Evolutionary conservation across 2,888 invertebrate species (phyloP).

Genomic region (Oligia strigilis): DNA sequence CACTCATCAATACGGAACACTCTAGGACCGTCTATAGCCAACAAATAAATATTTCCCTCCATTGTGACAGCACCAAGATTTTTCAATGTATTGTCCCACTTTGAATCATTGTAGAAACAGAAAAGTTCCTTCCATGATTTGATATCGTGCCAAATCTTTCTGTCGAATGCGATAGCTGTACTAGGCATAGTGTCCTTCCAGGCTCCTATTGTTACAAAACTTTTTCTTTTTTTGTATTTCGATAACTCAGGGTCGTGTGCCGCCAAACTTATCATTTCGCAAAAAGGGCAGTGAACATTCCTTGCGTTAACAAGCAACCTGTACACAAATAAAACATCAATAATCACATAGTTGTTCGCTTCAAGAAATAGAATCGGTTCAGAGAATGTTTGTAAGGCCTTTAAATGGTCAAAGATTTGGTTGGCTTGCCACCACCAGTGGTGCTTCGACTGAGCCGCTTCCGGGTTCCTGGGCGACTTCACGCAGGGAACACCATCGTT

Average conservation of each 20-base stretch:
- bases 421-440: constrained; percentile 80
- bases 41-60: constrained; percentile 63
- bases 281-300: constrained; percentile 65
- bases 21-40: constrained; percentile 70
- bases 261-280: constrained; percentile 74
- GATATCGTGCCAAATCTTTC: constrained; percentile 70
- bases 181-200: constrained; percentile 61
- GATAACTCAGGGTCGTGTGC: constrained; percentile 57
- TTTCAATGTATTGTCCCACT: constrained; percentile 73
- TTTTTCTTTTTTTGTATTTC: constrained; percentile 58
- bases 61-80: constrained; percentile 62
- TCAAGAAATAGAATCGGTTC: constrained; percentile 70
- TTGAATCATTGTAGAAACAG: constrained; percentile 73
- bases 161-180: constrained; percentile 74
- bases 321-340: constrained; percentile 71
- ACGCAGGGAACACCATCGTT: constrained; percentile 63
- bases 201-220: constrained; percentile 55
- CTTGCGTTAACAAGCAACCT: constrained; percentile 65
- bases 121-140: constrained; percentile 68
- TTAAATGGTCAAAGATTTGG: constrained; percentile 73
- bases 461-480: constrained; percentile 58
- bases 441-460: constrained; percentile 72
- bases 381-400: constrained; percentile 55
- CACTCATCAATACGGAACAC: constrained; percentile 70
- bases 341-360: constrained; percentile 70